Percentiles rank a stretch among this genome's conserved stretches.
These are phyloP conservation scores for Channallabes apus DNA, from an alignment of 2,797 vertebrate genomes.

Conservation along the genomic window DNA sequence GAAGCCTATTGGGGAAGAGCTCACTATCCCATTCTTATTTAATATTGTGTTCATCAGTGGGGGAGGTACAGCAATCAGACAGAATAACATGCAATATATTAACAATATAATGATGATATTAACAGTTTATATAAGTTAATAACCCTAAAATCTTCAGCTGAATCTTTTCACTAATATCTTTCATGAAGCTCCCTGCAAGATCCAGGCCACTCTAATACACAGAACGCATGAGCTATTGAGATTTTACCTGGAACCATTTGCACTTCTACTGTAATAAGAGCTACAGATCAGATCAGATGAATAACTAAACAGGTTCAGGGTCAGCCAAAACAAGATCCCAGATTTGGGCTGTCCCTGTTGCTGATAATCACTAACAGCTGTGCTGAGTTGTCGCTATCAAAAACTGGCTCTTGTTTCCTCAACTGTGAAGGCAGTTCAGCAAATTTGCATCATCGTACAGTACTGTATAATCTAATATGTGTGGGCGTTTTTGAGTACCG, in stretches of 20 bases:
- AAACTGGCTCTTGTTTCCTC: slow-evolving; percentile 7
- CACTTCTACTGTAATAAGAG: slow-evolving; percentile 2
- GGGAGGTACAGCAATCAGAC: not conserved
- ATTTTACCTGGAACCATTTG: slow-evolving; percentile 28
- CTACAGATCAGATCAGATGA: not conserved
- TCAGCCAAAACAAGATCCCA: not conserved
- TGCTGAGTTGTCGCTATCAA: slow-evolving; percentile 2
- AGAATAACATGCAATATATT: not conserved
- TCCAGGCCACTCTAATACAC: not conserved
- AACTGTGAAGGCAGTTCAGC: not conserved
- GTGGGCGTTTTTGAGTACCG: too few species aligned
- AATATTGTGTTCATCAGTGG: not conserved
- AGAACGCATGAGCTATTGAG: not conserved
- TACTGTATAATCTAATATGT: not conserved
- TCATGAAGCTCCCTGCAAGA: not conserved
- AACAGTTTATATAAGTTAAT: not conserved
- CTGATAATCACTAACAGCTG: slow-evolving; percentile 44
- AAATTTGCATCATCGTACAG: slow-evolving; percentile 1
- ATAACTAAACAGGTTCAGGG: not conserved
- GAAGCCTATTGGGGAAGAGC: not conserved
- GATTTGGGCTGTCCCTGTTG: slow-evolving; percentile 1
- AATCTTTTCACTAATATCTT: too few species aligned
- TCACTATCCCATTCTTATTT: not conserved
- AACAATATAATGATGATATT: not conserved
- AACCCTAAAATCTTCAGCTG: not conserved